Evolutionary conservation across 1,140 invertebrate species (phyloP), one percentile per base, ranked within the genome.

Genomic region (Intoshia linei): DNA sequence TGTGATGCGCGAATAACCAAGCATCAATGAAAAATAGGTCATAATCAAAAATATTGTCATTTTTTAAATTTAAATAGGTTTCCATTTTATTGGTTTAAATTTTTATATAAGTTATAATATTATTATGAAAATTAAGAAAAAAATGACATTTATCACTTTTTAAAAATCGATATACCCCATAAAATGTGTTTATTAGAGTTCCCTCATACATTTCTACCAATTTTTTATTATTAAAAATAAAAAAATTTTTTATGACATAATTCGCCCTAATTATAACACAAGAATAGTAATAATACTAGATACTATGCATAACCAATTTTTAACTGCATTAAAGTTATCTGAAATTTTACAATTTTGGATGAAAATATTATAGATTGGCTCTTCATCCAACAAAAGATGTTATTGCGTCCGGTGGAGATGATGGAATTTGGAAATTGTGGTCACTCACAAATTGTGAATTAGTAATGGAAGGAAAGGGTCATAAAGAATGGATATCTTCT

Each of bases 351-450:
- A n/a, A n/a, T 25, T 25, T 30, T 15, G 18, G 18, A 20, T 11
- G 21, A 30, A n/a, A 19, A 4, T 19, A 10, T 40, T 47, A 30
- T 38, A 58, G 54, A 27, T 38, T 57, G 29, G 44, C 45, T 7
- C 45, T 57, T 13, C 57, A 58, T 45, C 55, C 55, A n/a, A 39
- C 48, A 5, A 57, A 58, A 40, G 50, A 54, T 40, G 50, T 56
- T 13, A 42, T 57, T 37, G 52, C 50, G 6, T 57, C 54, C 4
- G 50, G 46, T 6, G 57, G 57, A 44, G 57, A 59, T 47, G 57
- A 59, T 42, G 45, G 50, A 34, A 49, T 50, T 3, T 59, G 57
- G 55, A 59, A 59, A 41, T 48, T 59, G 45, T 58, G 54, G 55
- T 44, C 51, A 1, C 44, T 56, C 17, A 52, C 54, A 5, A 48